phyloP scores from a whole-genome alignment of 2,888 invertebrate species.

The Gymnoscelis rufifasciata region DNA sequence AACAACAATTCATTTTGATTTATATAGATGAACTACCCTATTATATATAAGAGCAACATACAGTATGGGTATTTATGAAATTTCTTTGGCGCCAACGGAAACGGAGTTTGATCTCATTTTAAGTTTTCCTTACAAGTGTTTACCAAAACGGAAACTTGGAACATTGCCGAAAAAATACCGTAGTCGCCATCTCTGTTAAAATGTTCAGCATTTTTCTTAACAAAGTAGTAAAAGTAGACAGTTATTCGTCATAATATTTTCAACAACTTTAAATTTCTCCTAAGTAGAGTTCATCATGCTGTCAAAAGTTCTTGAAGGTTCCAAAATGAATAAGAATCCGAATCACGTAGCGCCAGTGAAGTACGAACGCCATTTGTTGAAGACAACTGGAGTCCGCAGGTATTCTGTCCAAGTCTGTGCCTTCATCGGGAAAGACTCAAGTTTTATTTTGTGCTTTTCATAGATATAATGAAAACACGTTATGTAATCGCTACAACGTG shows the following conservation, averaged over 20 bases:
- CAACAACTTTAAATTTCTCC: conserved; percentile 30
- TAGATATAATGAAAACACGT: too few species aligned
- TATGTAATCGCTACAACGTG: too few species aligned
- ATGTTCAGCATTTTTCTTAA: conserved; percentile 21
- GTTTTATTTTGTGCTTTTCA: neutral
- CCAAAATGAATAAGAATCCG: conserved; percentile 36
- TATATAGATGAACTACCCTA: too few species aligned
- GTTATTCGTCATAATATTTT: conserved; percentile 26
- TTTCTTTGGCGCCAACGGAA: neutral
- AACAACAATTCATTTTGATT: too few species aligned
- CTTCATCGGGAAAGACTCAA: conserved; percentile 15
- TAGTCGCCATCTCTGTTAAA: conserved; percentile 5
- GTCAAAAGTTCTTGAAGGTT: conserved; percentile 31
- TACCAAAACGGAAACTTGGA: conserved; percentile 22
- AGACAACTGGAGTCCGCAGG: conserved; percentile 30
- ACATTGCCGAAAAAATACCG: conserved; percentile 23
- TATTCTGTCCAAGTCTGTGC: conserved; percentile 17
- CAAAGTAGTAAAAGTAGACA: conserved; percentile 21
- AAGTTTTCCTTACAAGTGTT: conserved; percentile 26
- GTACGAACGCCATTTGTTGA: conserved; percentile 41
- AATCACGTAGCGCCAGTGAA: conserved; percentile 49
- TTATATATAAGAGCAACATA: too few species aligned
- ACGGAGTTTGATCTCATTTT: conserved; percentile 14
- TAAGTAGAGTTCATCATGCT: conserved; percentile 28
- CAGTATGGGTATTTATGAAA: too few species aligned